phyloP scores from a whole-genome alignment of 2,113 vertebrate species.

The Pogona vitticeps region DNA sequence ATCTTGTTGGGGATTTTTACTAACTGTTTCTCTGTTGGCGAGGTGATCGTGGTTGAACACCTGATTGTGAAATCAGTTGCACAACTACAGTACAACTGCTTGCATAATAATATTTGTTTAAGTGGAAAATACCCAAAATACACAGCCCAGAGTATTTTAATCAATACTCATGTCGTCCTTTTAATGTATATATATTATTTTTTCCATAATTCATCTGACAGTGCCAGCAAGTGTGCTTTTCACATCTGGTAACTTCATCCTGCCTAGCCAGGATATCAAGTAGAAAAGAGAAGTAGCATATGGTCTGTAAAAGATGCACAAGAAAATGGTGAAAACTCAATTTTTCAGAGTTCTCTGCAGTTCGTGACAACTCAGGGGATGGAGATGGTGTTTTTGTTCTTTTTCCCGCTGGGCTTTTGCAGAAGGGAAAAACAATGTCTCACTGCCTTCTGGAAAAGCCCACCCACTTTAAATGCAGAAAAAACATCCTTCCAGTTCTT shows the following conservation, averaged over 20 bases:
- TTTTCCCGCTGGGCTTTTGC: slow-evolving; percentile 8
- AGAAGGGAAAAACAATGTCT: neutral
- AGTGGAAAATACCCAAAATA: too few relatives aligned
- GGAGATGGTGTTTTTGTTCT: neutral
- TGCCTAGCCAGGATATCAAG: neutral
- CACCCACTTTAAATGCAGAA: neutral
- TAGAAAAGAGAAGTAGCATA: neutral
- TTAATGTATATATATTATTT: too few relatives aligned
- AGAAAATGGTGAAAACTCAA: neutral
- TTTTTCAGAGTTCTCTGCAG: neutral
- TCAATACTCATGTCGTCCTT: neutral
- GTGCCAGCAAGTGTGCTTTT: neutral
- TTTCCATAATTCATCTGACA: neutral
- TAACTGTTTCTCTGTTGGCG: too few relatives aligned
- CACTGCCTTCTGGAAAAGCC: neutral
- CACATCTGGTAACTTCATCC: neutral
- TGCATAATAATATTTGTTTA: too few relatives aligned
- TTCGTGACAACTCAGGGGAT: slow-evolving; percentile 6
- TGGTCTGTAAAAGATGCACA: neutral
- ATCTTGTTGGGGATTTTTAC: too few relatives aligned
- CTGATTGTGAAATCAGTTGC: too few relatives aligned
- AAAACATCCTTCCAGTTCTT: neutral
- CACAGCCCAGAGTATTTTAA: neutral
- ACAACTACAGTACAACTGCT: too few relatives aligned
- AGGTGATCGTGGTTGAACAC: too few relatives aligned